Evolutionary conservation across 2,888 invertebrate genomes (phyloP).

Genomic region (Acanthosoma haemorrhoidale): DNA sequence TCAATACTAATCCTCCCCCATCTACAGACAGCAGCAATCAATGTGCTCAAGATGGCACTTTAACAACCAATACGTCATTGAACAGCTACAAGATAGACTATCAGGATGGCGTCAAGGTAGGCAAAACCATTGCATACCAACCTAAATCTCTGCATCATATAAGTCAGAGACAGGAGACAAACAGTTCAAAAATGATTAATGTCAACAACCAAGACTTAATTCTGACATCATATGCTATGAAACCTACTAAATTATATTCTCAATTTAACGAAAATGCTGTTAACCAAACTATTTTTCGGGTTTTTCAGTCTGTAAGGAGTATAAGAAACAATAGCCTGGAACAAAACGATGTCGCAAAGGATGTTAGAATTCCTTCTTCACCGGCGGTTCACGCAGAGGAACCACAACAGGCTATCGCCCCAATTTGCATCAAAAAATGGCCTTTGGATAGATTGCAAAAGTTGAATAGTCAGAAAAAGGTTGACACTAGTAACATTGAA

Average conservation of each 20-base stretch:
- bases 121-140: constrained; percentile 36
- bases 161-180: constrained; percentile 34
- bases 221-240: background rate
- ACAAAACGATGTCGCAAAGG: constrained; percentile 25
- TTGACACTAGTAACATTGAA: background rate
- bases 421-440: constrained; percentile 32
- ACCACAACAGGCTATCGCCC: constrained; percentile 37
- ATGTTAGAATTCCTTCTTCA: constrained; percentile 34
- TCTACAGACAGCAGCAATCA: background rate
- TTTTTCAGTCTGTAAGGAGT: no score
- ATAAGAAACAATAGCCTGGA: no score
- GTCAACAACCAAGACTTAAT: constrained; percentile 27
- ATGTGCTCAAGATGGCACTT: constrained; percentile 16
- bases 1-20: constrained; percentile 36
- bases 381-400: constrained; percentile 32
- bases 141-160: constrained; percentile 35
- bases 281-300: no score
- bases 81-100: constrained; percentile 36
- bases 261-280: no score
- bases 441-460: background rate
- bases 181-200: constrained; percentile 36
- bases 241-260: background rate
- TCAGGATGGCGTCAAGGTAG: constrained; percentile 35
- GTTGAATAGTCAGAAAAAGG: background rate
- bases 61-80: constrained; percentile 29